Conservation (phyloP, 2,888 invertebrate species). For the Catocala fraxini region DNA sequence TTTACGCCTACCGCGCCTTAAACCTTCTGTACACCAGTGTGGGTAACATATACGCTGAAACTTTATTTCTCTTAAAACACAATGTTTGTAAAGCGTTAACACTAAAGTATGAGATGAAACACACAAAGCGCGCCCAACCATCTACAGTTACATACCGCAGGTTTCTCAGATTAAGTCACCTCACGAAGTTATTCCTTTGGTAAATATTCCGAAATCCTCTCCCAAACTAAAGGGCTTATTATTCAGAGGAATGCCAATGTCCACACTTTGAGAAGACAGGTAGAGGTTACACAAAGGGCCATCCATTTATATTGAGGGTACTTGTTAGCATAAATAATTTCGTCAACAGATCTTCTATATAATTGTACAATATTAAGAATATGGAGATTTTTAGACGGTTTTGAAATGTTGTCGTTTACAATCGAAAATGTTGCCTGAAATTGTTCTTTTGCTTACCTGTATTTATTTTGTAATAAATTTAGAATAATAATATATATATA, state of each 20-base stretch:
- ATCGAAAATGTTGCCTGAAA: too few species aligned
- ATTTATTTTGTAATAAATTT: too few species aligned
- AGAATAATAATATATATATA: too few species aligned
- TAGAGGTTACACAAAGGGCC: conserved; percentile 69
- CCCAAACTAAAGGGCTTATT: conserved; percentile 71
- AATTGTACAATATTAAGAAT: conserved; percentile 38
- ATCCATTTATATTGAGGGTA: conserved; percentile 69
- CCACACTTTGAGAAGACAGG: conserved; percentile 69
- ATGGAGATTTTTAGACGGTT: not conserved
- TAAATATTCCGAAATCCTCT: conserved; percentile 68
- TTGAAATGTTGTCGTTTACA: too few species aligned
- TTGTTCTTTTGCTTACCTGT: too few species aligned
- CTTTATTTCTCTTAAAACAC: not conserved
- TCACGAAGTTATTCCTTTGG: conserved; percentile 66
- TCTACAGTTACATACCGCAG: conserved; percentile 44
- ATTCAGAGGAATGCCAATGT: conserved; percentile 72
- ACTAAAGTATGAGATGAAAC: conserved; percentile 18
- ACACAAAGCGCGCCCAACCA: conserved; percentile 30
- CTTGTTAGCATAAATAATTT: conserved; percentile 70
- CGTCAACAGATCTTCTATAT: conserved; percentile 51
- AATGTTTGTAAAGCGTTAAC: not conserved
- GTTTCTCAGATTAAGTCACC: conserved; percentile 57
- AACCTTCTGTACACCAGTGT: too few species aligned
- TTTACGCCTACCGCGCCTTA: too few species aligned
- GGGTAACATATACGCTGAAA: not conserved